Evolutionary conservation across 2,888 invertebrate species (phyloP).

Genomic region (Dromius quadrimaculatus): DNA sequence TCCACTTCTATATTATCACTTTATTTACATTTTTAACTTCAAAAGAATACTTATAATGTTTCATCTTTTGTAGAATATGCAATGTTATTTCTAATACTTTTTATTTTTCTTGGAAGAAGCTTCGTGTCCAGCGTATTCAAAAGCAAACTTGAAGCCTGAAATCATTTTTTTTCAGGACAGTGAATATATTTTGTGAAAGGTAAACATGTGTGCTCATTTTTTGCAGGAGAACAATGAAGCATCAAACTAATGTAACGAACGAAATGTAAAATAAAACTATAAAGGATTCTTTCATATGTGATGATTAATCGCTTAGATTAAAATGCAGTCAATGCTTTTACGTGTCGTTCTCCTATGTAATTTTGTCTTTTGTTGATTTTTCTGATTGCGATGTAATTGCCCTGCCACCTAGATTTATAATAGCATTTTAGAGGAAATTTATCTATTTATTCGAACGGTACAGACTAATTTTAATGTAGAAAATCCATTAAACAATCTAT

Average conservation of each 20-base stretch:
- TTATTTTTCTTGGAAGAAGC: no score
- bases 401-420: not conserved
- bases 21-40: no score
- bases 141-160: no score
- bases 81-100: no score
- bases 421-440: no score
- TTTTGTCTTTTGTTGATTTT: constrained; percentile 16
- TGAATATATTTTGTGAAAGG: constrained; percentile 9
- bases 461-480: no score
- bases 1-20: no score
- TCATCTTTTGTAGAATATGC: no score
- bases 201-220: constrained; percentile 11
- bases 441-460: no score
- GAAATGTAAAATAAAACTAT: not conserved
- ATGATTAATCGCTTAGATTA: constrained; percentile 30
- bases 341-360: constrained; percentile 3
- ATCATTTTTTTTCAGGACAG: not conserved
- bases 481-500: no score
- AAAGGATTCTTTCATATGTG: constrained; percentile 21
- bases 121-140: no score
- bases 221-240: constrained; percentile 12
- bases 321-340: constrained; percentile 16
- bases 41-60: no score
- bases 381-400: constrained; percentile 5
- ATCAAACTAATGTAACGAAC: constrained; percentile 21